Conservation (phyloP, 2,888 invertebrate species). For the Autographa pulchrina region DNA sequence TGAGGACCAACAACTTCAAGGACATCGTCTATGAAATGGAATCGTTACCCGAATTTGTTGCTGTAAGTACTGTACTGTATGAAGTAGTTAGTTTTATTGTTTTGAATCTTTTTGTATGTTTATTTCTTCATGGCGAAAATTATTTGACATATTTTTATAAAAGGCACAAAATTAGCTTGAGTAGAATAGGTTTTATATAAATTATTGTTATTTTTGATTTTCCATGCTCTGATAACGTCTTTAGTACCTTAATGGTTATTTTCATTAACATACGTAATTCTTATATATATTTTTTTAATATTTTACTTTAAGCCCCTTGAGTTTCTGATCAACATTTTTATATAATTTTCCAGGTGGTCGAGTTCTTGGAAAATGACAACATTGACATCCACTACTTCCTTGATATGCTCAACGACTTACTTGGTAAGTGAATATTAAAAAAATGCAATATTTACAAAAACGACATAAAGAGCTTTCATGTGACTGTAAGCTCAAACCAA, state of each 20-base stretch:
- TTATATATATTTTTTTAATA: too few species aligned
- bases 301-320: too few species aligned
- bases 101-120: neutral
- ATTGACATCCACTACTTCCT: constrained; percentile 81
- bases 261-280: too few species aligned
- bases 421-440: constrained; percentile 69
- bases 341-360: constrained; percentile 69
- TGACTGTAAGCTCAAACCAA: neutral
- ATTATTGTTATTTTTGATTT: too few species aligned
- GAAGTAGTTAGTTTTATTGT: too few species aligned
- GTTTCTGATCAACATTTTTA: neutral
- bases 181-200: too few species aligned
- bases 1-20: constrained; percentile 72
- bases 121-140: too few species aligned
- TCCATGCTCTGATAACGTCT: too few species aligned
- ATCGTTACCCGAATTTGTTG: constrained; percentile 76
- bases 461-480: neutral
- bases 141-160: too few species aligned
- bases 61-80: constrained; percentile 69
- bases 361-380: constrained; percentile 80
- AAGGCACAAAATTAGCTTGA: too few species aligned
- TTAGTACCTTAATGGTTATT: too few species aligned
- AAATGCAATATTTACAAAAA: too few species aligned
- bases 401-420: constrained; percentile 69
- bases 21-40: constrained; percentile 77